Percentiles rank a stretch among this genome's conserved stretches.
phyloP scores from a whole-genome alignment of 2,888 invertebrate genomes.

The Synergus japonicus region DNA sequence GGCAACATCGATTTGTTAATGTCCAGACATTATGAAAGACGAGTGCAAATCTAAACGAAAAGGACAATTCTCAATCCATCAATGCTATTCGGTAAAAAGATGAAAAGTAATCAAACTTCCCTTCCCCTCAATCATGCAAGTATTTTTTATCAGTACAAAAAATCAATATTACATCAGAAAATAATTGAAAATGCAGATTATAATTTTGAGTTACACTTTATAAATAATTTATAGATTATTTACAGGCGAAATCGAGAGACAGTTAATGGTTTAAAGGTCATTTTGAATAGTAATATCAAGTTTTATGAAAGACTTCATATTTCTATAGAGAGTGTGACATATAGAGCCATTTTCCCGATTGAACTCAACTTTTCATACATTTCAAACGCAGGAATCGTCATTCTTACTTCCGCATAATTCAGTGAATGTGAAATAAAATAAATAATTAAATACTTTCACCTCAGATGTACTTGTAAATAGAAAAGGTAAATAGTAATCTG shows the following conservation, averaged over 20 bases:
- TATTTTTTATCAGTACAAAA: too few species aligned
- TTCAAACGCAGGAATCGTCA: conserved; percentile 8
- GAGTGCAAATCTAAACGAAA: not conserved
- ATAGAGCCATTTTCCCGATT: not conserved
- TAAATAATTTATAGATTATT: not conserved
- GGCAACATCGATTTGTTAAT: not conserved
- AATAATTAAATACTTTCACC: not conserved
- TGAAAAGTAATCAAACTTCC: not conserved
- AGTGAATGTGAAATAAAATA: not conserved
- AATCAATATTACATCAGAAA: not conserved
- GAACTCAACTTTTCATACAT: conserved; percentile 10
- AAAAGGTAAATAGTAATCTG: not conserved
- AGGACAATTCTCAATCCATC: not conserved
- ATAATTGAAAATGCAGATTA: not conserved
- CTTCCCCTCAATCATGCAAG: too few species aligned
- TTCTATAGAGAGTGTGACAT: not conserved
- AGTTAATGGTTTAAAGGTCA: not conserved
- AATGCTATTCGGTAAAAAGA: not conserved
- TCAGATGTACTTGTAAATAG: not conserved
- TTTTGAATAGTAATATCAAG: not conserved
- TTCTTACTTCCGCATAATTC: not conserved
- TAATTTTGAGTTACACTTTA: not conserved
- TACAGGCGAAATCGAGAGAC: not conserved
- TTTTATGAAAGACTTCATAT: conserved; percentile 1
- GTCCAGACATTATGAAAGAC: not conserved